Evolutionary conservation across 2,797 vertebrate genomes (phyloP).

Genomic region (Sandelia bainsii): DNA sequence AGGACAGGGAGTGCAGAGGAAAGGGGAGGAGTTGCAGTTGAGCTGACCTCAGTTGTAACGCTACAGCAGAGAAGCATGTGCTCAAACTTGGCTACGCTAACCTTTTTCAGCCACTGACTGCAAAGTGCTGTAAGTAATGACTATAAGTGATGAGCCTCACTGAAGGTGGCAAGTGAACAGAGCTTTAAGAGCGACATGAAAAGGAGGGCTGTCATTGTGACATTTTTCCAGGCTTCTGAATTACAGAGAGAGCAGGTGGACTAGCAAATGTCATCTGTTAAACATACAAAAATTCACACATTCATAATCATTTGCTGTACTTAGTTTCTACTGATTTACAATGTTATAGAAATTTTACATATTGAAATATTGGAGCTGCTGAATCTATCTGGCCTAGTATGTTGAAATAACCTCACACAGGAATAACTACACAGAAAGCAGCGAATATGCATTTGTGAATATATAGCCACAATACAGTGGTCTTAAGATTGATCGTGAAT

Average conservation of each 20-base stretch:
- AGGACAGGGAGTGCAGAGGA: constrained; percentile 45
- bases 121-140: constrained; percentile 79
- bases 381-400: constrained; percentile 44
- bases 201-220: constrained; percentile 70
- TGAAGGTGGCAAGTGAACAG: constrained; percentile 51
- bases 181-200: constrained; percentile 67
- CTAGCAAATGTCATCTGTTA: constrained; percentile 68
- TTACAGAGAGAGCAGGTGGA: constrained; percentile 63
- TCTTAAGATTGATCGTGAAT: constrained; percentile 79
- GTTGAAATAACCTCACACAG: constrained; percentile 38
- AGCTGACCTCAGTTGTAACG: constrained; percentile 74
- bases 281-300: constrained; percentile 53
- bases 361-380: constrained; percentile 8
- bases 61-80: constrained; percentile 57
- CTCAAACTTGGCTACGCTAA: constrained; percentile 65
- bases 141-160: constrained; percentile 73
- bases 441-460: constrained; percentile 65
- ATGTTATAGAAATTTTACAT: constrained; percentile 26
- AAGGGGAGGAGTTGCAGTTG: constrained; percentile 53
- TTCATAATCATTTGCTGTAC: constrained; percentile 41
- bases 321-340: constrained; percentile 30
- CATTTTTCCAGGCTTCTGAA: constrained; percentile 76
- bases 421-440: constrained; percentile 48
- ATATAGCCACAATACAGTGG: constrained; percentile 46
- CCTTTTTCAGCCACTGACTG: constrained; percentile 62